Evolutionary conservation across 1,140 invertebrate genomes (phyloP), one percentile per base, ranked within the genome.

Genomic region (Drosophila malerkotliana): DNA sequence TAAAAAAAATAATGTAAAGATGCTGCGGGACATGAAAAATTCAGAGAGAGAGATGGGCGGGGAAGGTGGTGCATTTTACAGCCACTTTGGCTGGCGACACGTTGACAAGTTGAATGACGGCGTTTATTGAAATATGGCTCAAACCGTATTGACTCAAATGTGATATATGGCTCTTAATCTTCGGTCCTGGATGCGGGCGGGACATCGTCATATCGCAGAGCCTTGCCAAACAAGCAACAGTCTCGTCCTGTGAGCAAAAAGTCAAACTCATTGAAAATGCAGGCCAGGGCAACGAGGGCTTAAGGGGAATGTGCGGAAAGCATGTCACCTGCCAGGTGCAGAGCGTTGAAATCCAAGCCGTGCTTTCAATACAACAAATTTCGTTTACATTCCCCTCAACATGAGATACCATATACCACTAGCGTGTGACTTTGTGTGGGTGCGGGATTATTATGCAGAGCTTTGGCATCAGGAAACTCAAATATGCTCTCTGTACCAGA

Each of bases 341-440:
- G 58, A 41, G 78, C 61, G 66, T 58, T 68, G 64, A 76, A 79
- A 80, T 75, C 78, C 66, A 55, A 76, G 72, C 67, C 53, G 28
- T 66, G 77, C 78, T 59, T 72, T 81, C 78, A 81, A 81, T 81
- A 81, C 72, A 81, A 63, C 67, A 72, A 58, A 74, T 63, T 82
- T 77, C 52, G 67, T 64, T 79, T 66, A 77, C 75, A 72, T 44
- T 58, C 57, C 75, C 64, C 64, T 28, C 41, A 62, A 26, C 41
- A 59, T n/a, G 28, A 14, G 7, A 49, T 24, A 47, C 34, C 34
- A 37, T 37, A 56, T 44, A 56, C 49, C 41, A 57, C 26, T 3
- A 21, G 44, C 21, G 39, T 53, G 18, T 63, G 51, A 49, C 14
- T 28, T 32, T 64, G 53, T 74, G 32, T 53, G 32, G 68, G 45